Evolutionary conservation across 2,888 invertebrate species (phyloP), one percentile per base, ranked within the genome.

Genomic region (Chymomyza fuscimana): DNA sequence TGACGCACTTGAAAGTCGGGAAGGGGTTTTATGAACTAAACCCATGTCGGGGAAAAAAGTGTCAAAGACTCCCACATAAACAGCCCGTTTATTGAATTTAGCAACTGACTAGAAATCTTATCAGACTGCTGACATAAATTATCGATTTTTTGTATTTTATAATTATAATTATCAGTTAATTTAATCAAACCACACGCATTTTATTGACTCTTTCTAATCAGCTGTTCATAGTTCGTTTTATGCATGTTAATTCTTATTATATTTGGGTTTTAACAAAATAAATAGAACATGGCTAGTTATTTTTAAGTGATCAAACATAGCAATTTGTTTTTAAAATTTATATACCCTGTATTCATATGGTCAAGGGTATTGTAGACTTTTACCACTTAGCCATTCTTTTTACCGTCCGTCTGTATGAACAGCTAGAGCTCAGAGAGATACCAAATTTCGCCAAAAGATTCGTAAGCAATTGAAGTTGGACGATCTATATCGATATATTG

Each of bases 91-190:
- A 46, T 46, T 46, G 40, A 46, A 46, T 46, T 46, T 46, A 46
- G 40, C 9, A 1, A 29, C 56, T 50, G 29, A 2, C 12, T 36
- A 56, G 63, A 68, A 67, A 56, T 72, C 69, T 69, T 73, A 76
- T 78, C 76, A 69, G 5, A 3, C 5, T 54, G 54, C 19, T 54
- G 7, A 12, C 54, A 12, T 46, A 46, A 12, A 46, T 7, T 54
- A 54, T 54, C 22, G 54, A 19, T 54, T 16, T 10, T 64, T 40
- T 71, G 52, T 62, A 66, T 59, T 67, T 67, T 63, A 65, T 67
- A 70, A 16, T 69, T 54, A 65, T 51, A 6, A 25, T 29, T 10
- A 54, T 54, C 15, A 54, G 22, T 19, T 54, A 54, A 52, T 16
- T 52, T 52, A 52, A 15, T 52, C 52, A 10, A 10, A 40, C 9